Base-by-base conservation (phyloP, 2,797 vertebrate genomes). In the Melanogrammus aeglefinus region DNA sequence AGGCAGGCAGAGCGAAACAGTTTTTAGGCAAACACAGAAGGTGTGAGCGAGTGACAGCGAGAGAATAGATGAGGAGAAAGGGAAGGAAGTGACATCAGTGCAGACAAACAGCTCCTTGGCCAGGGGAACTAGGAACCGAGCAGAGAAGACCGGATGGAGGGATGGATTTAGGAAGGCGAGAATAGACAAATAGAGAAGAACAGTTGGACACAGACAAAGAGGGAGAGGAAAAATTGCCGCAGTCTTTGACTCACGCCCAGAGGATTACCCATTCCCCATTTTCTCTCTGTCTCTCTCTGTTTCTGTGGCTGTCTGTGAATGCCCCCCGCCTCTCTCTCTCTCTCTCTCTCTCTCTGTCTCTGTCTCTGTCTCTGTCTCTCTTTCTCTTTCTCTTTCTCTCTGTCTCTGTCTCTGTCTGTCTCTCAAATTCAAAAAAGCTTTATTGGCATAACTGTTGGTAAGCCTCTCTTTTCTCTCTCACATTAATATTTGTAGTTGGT, bases 231-330 rank as follows among this genome's bases (percentile, higher is more conserved):
- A 44, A 27, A 76, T 21, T 51, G 24, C 75, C 36, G 76, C 79
- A 76, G 70, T 76, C 51, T 76, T 57, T 76, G 70, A 73, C 57
- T 77, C 44, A 33, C 66, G 78, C 77, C 77, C 75, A 63, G 57
- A 75, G 76, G 51, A 75, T 29, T 66, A 69, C 76, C 69, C 69
- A 51, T 27, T 77, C 77, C 78, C 79, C 82, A 79, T 82, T 73
- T 27, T 79, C 8, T 27, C 33, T 76, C 47, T 72, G 35, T 5
- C 31, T 70, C 47, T 0, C 47, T 51, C 47, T 2, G 29, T 31
- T 31, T 31, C 1, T 31, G 29, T 31, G 29, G 1, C 29, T 31
- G 29, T 31, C 29, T 31, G 29, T 31, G 29, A 2, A 31, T 31
- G 29, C 29, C 29, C 18, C 9, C 7, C 18, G 31, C 16, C 3